Evolutionary conservation across 2,797 vertebrate genomes (phyloP).

Genomic region (Mastacembelus armatus): DNA sequence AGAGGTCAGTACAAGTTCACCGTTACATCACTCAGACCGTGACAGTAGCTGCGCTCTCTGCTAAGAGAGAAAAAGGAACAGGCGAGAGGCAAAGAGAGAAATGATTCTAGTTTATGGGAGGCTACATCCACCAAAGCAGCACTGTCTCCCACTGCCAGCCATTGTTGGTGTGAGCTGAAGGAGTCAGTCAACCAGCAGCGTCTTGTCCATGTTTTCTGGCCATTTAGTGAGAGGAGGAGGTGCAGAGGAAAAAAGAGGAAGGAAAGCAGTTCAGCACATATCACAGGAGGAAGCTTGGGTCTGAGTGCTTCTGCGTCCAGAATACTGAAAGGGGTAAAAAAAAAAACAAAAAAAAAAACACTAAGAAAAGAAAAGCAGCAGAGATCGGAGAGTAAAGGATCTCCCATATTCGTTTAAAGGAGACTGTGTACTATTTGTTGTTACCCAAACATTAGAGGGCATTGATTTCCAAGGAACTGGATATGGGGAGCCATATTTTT

Average conservation of each 20-base stretch:
- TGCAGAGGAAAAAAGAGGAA: conserved; percentile 42
- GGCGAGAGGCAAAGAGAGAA: conserved; percentile 37
- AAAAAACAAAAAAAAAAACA: conserved; percentile 1
- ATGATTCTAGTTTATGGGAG: conserved; percentile 60
- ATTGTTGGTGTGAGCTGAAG: conserved; percentile 51
- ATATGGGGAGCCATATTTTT: conserved; percentile 53
- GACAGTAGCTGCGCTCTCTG: conserved; percentile 57
- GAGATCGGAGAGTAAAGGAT: conserved; percentile 31
- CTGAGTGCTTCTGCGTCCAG: conserved; percentile 51
- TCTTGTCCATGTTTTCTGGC: conserved; percentile 65
- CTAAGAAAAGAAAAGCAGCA: conserved; percentile 30
- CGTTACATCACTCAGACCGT: conserved; percentile 72
- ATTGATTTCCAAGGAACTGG: conserved; percentile 66
- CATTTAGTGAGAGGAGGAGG: conserved; percentile 58
- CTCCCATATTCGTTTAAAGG: conserved; percentile 38
- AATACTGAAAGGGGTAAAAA: conserved; percentile 39
- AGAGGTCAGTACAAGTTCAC: conserved; percentile 75
- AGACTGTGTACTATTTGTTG: conserved; percentile 39
- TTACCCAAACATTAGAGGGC: conserved; percentile 61
- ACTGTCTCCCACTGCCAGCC: conserved; percentile 47
- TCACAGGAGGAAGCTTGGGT: conserved; percentile 49
- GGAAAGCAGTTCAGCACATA: conserved; percentile 40
- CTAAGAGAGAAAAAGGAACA: conserved; percentile 62
- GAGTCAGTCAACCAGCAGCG: conserved; percentile 65
- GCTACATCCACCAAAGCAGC: conserved; percentile 38